These are phyloP conservation scores for Holothuria leucospilota DNA, from an alignment of 53 echinoderm and acorn worm genomes.

Conservation along the genomic window DNA sequence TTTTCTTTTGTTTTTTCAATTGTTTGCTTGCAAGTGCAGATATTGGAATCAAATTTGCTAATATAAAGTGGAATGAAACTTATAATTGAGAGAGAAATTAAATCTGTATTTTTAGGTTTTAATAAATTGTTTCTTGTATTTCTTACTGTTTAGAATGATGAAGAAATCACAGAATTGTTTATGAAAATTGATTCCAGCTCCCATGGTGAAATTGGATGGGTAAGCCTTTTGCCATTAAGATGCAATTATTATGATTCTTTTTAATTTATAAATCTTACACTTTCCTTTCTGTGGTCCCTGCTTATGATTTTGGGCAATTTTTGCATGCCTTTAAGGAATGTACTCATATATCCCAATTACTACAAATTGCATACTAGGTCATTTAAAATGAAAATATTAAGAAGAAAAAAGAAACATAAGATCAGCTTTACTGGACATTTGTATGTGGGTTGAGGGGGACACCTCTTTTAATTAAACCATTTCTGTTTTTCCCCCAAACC, in stretches of 20 bases:
- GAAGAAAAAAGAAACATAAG: too few species aligned
- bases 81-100: background rate
- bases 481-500: background rate
- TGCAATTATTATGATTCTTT: too few species aligned
- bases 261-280: too few species aligned
- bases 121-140: background rate
- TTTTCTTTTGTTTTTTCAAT: too few species aligned
- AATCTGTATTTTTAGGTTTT: background rate
- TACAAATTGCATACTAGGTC: too few species aligned
- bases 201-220: conserved; percentile 93
- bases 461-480: background rate
- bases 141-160: conserved; percentile 78
- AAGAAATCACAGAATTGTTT: conserved; percentile 93
- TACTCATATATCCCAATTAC: too few species aligned
- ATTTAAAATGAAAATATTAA: too few species aligned
- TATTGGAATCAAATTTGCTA: too few species aligned
- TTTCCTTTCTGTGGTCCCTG: background rate
- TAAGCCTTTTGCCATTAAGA: conserved; percentile 50
- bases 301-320: background rate
- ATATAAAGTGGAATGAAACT: background rate
- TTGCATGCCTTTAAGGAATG: too few species aligned
- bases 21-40: too few species aligned
- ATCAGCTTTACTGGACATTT: too few species aligned
- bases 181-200: conserved; percentile 99
- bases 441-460: background rate